Evolutionary conservation across 2,113 vertebrate species (phyloP).

Genomic region (Odontesthes bonariensis): DNA sequence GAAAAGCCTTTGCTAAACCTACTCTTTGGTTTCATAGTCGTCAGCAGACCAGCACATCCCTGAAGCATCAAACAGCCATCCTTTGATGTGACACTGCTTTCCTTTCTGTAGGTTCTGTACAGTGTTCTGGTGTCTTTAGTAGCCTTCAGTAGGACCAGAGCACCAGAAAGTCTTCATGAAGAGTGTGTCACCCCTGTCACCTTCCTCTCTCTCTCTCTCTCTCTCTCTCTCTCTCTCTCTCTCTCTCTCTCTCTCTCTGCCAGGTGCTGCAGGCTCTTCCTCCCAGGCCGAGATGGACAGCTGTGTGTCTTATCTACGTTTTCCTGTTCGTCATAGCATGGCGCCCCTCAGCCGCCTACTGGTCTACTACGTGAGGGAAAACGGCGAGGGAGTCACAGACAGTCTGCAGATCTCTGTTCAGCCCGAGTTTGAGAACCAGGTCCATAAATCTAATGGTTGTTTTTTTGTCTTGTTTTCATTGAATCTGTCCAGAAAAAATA

Average conservation of each 20-base stretch:
- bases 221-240: no score
- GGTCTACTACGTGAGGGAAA: slow-evolving; percentile 90
- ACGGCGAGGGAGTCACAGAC: slow-evolving; percentile 91
- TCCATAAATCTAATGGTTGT: slow-evolving; percentile 46
- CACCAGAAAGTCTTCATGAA: slow-evolving; percentile 3
- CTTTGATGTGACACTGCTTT: neutral
- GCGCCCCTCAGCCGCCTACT: slow-evolving; percentile 87
- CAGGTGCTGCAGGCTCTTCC: slow-evolving; percentile 70
- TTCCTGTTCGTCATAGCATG: slow-evolving; percentile 84
- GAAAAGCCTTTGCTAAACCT: neutral
- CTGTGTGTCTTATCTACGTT: slow-evolving; percentile 86
- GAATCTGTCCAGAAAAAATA: neutral
- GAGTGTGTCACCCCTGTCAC: neutral
- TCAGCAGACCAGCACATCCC: neutral
- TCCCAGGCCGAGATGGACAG: slow-evolving; percentile 81
- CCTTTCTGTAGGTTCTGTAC: neutral
- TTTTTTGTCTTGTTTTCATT: neutral
- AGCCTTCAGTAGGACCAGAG: neutral
- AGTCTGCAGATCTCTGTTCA: slow-evolving; percentile 87
- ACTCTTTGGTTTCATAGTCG: neutral
- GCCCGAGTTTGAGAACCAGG: slow-evolving; percentile 90
- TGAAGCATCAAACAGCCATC: neutral
- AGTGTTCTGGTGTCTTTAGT: neutral
- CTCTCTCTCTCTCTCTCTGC: neutral
- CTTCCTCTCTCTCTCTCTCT: neutral